Conservation (phyloP, 2,888 invertebrate genomes). For the Lymantria dispar region DNA sequence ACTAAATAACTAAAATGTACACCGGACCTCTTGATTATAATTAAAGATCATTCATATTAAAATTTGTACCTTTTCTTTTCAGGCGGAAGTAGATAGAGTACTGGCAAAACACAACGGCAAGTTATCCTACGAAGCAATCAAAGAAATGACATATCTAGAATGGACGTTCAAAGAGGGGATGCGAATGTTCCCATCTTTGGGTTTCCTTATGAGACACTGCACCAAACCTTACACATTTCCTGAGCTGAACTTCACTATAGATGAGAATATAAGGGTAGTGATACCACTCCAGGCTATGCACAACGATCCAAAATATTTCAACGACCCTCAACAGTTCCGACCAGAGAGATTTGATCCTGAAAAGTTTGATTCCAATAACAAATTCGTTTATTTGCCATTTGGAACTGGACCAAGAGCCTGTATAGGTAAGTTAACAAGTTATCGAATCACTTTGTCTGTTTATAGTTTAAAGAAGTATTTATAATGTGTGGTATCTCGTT, state of each 20-base stretch:
- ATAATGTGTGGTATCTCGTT: too few species aligned
- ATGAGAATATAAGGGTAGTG: conserved; percentile 10
- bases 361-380: conserved; percentile 16
- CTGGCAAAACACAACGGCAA: conserved; percentile 38
- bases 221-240: conserved; percentile 26
- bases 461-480: too few species aligned
- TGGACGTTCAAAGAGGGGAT: conserved; percentile 43
- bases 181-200: conserved; percentile 41
- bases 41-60: too few species aligned
- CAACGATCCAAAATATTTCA: conserved; percentile 29
- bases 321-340: conserved; percentile 27
- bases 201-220: conserved; percentile 35
- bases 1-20: too few species aligned
- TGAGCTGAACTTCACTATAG: conserved; percentile 23
- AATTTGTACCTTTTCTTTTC: not conserved
- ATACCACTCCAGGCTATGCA: conserved; percentile 30
- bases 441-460: not conserved
- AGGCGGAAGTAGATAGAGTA: conserved; percentile 47
- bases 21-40: too few species aligned
- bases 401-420: conserved; percentile 34
- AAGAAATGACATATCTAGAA: conserved; percentile 43
- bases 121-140: conserved; percentile 43
- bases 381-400: conserved; percentile 30
- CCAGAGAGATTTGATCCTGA: conserved; percentile 35
- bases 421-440: conserved; percentile 19